Conservation (phyloP, 1,140 invertebrate genomes). For the Listronotus bonariensis region DNA sequence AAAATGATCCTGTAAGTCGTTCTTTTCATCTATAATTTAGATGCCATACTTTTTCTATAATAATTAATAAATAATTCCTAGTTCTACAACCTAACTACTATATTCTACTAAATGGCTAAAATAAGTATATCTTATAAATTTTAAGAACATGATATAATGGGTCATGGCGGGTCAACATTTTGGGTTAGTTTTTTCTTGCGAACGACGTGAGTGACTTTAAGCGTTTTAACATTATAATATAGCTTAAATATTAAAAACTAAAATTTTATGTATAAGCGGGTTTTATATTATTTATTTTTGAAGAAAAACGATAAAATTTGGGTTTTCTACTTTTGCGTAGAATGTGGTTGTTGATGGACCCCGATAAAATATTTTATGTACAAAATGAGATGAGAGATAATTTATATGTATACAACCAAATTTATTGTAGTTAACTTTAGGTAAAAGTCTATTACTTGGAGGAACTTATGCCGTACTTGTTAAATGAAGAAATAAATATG, state of each 20-base stretch:
- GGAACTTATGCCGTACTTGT: too few relatives aligned
- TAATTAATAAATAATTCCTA: slow-evolving; percentile 35
- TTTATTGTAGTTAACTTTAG: too few relatives aligned
- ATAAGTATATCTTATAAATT: slow-evolving; percentile 24
- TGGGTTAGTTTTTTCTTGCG: slow-evolving; percentile 7
- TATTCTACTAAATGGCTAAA: slow-evolving; percentile 34
- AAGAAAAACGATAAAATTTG: slow-evolving; percentile 10
- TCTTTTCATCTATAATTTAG: slow-evolving; percentile 22
- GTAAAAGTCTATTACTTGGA: too few relatives aligned
- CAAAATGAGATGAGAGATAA: slow-evolving; percentile 27
- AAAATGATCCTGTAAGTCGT: slow-evolving; percentile 5
- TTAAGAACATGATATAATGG: slow-evolving; percentile 34
- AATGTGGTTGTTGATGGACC: slow-evolving; percentile 21
- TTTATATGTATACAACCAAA: slow-evolving; percentile 20
- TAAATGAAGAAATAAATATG: too few relatives aligned
- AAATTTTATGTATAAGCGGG: slow-evolving; percentile 11
- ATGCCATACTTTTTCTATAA: slow-evolving; percentile 35
- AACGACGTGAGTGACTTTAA: slow-evolving; percentile 22
- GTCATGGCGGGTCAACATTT: slow-evolving; percentile 25
- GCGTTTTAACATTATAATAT: slow-evolving; percentile 16
- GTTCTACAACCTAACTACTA: slow-evolving; percentile 33
- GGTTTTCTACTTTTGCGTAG: slow-evolving; percentile 12
- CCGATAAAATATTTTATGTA: slow-evolving; percentile 24
- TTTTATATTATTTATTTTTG: slow-evolving; percentile 3
- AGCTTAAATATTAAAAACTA: slow-evolving; percentile 11